phyloP scores from a whole-genome alignment of 2,888 invertebrate genomes.

The Phlogophora meticulosa region DNA sequence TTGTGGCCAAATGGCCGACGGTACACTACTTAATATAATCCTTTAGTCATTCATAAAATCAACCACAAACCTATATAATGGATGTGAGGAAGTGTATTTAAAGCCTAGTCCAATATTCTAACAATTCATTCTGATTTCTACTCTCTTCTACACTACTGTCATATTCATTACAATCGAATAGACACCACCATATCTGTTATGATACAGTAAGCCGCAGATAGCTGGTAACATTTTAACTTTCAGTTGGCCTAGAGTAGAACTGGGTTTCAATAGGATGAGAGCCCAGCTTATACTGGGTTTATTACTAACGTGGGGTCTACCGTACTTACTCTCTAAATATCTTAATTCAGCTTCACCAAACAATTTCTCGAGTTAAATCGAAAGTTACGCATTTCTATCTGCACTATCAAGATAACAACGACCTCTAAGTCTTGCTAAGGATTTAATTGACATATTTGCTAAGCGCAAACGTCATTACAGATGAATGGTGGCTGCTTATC shows the following conservation, averaged over 20 bases:
- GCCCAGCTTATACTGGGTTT: too few species aligned
- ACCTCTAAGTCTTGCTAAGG: constrained; percentile 44
- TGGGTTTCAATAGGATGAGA: too few species aligned
- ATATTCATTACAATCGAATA: too few species aligned
- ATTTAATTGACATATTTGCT: constrained; percentile 64
- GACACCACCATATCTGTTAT: too few species aligned
- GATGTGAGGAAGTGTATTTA: background rate
- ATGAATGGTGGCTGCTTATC: constrained; percentile 56
- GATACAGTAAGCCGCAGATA: too few species aligned
- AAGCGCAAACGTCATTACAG: constrained; percentile 56
- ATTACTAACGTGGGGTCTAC: too few species aligned
- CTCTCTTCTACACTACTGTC: too few species aligned
- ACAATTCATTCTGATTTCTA: too few species aligned
- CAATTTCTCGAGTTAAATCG: constrained; percentile 52
- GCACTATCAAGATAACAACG: constrained; percentile 47
- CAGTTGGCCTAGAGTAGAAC: too few species aligned
- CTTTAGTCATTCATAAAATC: background rate
- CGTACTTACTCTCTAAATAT: constrained; percentile 35
- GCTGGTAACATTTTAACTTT: too few species aligned
- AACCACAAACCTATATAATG: background rate
- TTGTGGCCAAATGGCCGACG: background rate
- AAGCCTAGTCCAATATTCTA: background rate
- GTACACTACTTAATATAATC: background rate
- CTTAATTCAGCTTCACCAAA: constrained; percentile 46
- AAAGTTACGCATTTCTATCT: constrained; percentile 55